Evolutionary conservation across 2,113 vertebrate genomes (phyloP), one percentile per base, ranked within the genome.

Genomic region (Bujurquina vittata): DNA sequence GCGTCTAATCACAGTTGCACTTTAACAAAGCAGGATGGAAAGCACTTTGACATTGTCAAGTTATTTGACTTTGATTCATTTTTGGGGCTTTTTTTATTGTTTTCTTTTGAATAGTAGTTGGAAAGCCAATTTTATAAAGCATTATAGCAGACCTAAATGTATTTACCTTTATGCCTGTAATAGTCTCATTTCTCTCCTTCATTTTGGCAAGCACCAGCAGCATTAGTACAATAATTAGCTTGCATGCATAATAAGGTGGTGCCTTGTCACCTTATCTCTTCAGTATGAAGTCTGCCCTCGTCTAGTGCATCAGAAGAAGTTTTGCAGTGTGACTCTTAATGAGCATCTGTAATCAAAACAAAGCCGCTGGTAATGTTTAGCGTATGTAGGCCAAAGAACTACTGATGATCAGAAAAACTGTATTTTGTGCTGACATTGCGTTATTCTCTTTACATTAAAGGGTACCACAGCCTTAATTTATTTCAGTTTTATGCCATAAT

Each of bases 401-500:
- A 54, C 4, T 59, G 3, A 22, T 35, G 54, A 72, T 75, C 23
- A 78, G 40, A 84, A 65, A 63, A 67, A 5, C 23, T 18, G 58
- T 9, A 20, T 72, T 1, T 52, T 7, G 6, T 31, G 26, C 46
- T n/a, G 55, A 57, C 49, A 52, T 37, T 23, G 12, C 72, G 10
- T 52, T 59, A 59, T 67, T 74, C 56, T 4, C 37, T 10, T 79
- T 72, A 59, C 69, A 56, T 89, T 55, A 69, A 5, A 35, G 37
- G 0, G 33, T 37, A 43, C 40, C 31, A 67, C 78, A 58, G 58
- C 31, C 29, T 49, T 37, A 6, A 59, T 73, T 76, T 57, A 10
- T 60, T 81, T 54, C 62, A 56, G 18, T 75, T 86, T 84, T 35
- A 29, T 72, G 35, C 31, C 6, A 5, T 23, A 59, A 63, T 56